These are phyloP conservation scores for Lochmaea crataegi DNA, from an alignment of 2,888 invertebrate genomes.

Conservation along the genomic window DNA sequence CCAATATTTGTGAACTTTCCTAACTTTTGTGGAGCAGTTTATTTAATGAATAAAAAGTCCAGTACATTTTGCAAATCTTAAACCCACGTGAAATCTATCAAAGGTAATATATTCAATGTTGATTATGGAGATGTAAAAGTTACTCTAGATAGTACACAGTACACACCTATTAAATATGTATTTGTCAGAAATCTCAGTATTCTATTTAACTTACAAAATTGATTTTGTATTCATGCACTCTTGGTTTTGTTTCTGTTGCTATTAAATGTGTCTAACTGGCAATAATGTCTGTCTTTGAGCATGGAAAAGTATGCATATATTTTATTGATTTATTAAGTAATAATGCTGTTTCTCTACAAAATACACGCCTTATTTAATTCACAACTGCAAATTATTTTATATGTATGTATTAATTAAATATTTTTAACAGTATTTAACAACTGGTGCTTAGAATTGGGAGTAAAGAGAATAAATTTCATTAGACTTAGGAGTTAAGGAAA, in stretches of 20 bases:
- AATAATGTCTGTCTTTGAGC: constrained; percentile 52
- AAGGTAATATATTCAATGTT: background rate
- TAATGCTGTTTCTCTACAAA: constrained; percentile 51
- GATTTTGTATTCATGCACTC: constrained; percentile 16
- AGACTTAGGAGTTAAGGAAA: too few relatives aligned
- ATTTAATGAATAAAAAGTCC: background rate
- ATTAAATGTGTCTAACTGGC: constrained; percentile 48
- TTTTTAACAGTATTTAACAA: background rate
- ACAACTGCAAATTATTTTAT: constrained; percentile 10
- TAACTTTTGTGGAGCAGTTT: too few relatives aligned
- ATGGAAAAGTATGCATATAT: constrained; percentile 52
- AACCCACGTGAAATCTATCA: background rate
- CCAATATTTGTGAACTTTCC: too few relatives aligned
- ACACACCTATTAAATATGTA: constrained; percentile 5
- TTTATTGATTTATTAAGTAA: constrained; percentile 55
- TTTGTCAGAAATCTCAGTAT: constrained; percentile 2
- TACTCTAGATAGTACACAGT: constrained; percentile 1
- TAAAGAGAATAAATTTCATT: background rate
- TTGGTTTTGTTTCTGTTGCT: constrained; percentile 23
- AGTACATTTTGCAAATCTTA: background rate
- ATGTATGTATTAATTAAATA: background rate
- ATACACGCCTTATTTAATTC: constrained; percentile 49
- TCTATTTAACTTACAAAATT: constrained; percentile 4
- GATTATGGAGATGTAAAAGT: constrained; percentile 5
- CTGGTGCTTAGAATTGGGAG: background rate